Evolutionary conservation across 30 jellyfish, hydroid and myxozoan species (phyloP).

Genomic region (Aurelia sp.): DNA sequence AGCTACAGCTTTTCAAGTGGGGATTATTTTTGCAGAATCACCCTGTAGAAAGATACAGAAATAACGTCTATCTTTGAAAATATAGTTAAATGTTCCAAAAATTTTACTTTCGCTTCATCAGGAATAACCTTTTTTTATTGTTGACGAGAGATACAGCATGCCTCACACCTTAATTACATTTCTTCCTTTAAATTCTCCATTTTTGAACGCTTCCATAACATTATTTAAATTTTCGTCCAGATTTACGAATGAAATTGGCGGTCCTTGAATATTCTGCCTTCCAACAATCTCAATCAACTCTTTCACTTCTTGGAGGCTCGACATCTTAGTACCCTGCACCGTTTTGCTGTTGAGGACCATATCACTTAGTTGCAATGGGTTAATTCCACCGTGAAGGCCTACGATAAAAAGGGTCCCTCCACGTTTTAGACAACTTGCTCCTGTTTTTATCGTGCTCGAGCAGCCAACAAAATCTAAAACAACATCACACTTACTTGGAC

Average conservation of each 20-base stretch:
- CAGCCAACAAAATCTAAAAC: slow-evolving; percentile 28
- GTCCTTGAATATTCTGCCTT: not conserved
- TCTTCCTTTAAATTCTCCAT: not conserved
- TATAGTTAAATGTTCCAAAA: too few relatives aligned
- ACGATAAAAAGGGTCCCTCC: slow-evolving; percentile 1
- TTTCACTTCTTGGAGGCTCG: not conserved
- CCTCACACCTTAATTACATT: not conserved
- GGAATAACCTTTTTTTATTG: too few relatives aligned
- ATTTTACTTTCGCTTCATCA: too few relatives aligned
- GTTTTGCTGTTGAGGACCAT: not conserved
- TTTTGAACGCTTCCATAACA: not conserved
- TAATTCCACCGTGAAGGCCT: slow-evolving; percentile 4
- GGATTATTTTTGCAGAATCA: too few relatives aligned
- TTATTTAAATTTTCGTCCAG: not conserved
- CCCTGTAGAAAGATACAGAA: too few relatives aligned
- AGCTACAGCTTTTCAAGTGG: too few relatives aligned
- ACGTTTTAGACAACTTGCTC: not conserved
- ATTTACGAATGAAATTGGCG: not conserved
- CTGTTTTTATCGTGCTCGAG: not conserved
- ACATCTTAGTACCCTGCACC: not conserved
- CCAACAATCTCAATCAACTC: not conserved
- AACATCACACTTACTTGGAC: slow-evolving; percentile 5
- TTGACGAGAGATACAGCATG: too few relatives aligned
- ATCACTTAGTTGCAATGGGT: not conserved
- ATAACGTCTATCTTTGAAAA: too few relatives aligned